Percentiles rank a stretch among this genome's conserved stretches.
Evolutionary conservation across 2,888 invertebrate species (phyloP).

Genomic region (Hirtodrosophila duncani): DNA sequence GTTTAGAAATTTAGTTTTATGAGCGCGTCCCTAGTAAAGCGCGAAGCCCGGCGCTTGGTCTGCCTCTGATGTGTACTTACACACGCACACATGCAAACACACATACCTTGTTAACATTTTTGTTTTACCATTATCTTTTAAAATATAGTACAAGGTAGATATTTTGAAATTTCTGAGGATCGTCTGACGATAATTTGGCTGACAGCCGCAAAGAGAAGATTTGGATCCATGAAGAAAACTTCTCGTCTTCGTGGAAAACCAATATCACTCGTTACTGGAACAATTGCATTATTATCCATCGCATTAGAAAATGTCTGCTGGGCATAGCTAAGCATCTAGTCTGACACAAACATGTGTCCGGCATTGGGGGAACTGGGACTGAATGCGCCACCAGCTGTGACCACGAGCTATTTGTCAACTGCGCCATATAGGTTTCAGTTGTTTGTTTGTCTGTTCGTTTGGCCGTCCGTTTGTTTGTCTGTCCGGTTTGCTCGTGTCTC

Average conservation of each 20-base stretch:
- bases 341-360: conserved; percentile 50
- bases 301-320: too few relatives aligned
- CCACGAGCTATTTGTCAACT: conserved; percentile 67
- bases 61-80: conserved; percentile 20
- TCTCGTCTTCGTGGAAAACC: too few relatives aligned
- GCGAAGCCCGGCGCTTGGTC: conserved; percentile 1
- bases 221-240: too few relatives aligned
- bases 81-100: not conserved
- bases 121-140: too few relatives aligned
- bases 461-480: conserved; percentile 31
- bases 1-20: conserved; percentile 71
- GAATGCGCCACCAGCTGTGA: conserved; percentile 55
- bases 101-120: too few relatives aligned
- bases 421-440: conserved; percentile 34
- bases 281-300: too few relatives aligned
- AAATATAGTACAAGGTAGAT: too few relatives aligned
- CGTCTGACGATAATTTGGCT: too few relatives aligned
- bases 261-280: too few relatives aligned
- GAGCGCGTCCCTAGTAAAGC: conserved; percentile 23
- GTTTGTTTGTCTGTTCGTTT: too few relatives aligned
- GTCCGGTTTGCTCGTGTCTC: conserved; percentile 7
- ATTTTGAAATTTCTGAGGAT: too few relatives aligned
- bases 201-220: too few relatives aligned
- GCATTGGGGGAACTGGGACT: conserved; percentile 7
- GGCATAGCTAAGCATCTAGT: not conserved